Percentiles rank a stretch among this genome's conserved stretches.
phyloP scores from a whole-genome alignment of 1,140 invertebrate genomes.

The Homalodisca vitripennis region DNA sequence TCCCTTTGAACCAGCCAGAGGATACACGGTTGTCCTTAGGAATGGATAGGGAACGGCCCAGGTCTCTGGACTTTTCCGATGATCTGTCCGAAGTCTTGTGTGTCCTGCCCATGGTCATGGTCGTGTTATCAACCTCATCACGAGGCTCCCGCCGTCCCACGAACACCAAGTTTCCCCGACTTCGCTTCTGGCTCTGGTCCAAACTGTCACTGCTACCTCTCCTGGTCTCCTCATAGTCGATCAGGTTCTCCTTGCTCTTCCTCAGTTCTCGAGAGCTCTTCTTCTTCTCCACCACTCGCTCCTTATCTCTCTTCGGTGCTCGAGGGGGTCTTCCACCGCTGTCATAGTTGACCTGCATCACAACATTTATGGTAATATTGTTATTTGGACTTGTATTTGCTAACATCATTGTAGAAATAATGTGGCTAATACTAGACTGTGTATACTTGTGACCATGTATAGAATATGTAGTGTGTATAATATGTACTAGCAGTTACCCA shows the following conservation, averaged over 20 bases:
- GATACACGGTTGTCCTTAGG: slow-evolving; percentile 66
- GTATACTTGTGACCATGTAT: no score
- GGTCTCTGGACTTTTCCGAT: background rate
- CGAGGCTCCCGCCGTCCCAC: slow-evolving; percentile 13
- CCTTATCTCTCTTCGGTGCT: background rate
- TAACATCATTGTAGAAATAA: no score
- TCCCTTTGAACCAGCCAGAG: slow-evolving; percentile 68
- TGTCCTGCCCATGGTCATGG: background rate
- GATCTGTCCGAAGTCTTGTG: background rate
- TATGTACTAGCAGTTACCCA: no score
- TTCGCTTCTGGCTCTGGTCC: background rate
- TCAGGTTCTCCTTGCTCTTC: slow-evolving; percentile 25
- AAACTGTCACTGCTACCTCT: slow-evolving; percentile 18
- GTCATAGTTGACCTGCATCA: slow-evolving; percentile 60
- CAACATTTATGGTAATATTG: no score
- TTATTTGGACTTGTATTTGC: no score
- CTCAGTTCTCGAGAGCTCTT: slow-evolving; percentile 5
- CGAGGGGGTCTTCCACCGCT: slow-evolving; percentile 35
- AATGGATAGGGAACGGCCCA: slow-evolving; percentile 64
- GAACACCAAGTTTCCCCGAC: slow-evolving; percentile 18
- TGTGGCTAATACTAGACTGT: no score
- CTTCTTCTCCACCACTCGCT: background rate
- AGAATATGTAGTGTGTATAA: no score
- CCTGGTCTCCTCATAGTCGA: background rate
- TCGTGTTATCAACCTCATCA: background rate